These are phyloP conservation scores for Neocrepidodera transversa DNA, from an alignment of 2,888 invertebrate species.

Conservation along the genomic window DNA sequence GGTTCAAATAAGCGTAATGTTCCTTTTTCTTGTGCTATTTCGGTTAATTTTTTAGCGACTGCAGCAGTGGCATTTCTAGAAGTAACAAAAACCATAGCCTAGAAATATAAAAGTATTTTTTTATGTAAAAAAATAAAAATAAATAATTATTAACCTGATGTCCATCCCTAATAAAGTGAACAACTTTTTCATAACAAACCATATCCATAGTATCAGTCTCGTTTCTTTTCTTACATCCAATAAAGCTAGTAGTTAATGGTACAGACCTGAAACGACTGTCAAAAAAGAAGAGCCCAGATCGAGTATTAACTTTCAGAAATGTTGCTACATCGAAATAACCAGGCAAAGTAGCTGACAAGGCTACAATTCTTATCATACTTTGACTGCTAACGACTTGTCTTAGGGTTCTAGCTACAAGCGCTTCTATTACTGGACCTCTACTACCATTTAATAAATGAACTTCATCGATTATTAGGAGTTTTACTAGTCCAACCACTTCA, in stretches of 20 bases:
- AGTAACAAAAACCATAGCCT: constrained; percentile 96
- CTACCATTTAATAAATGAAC: constrained; percentile 97
- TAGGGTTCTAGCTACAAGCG: constrained; percentile 93
- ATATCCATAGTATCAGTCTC: constrained; percentile 82
- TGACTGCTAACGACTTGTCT: constrained; percentile 91
- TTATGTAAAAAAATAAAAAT: background rate
- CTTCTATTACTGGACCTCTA: constrained; percentile 96
- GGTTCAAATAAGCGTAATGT: constrained; percentile 75
- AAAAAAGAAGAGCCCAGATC: constrained; percentile 92
- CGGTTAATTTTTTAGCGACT: constrained; percentile 84
- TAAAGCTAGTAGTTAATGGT: constrained; percentile 89
- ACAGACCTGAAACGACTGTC: constrained; percentile 89
- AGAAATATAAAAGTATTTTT: constrained; percentile 18
- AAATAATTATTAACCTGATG: constrained; percentile 76
- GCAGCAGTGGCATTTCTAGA: constrained; percentile 94
- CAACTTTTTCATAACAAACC: constrained; percentile 91
- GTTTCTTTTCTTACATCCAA: constrained; percentile 61
- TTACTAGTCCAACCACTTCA: constrained; percentile 87
- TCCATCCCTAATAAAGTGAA: constrained; percentile 82
- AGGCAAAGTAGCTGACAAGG: constrained; percentile 95
- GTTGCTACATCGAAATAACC: constrained; percentile 96
- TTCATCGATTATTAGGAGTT: constrained; percentile 94
- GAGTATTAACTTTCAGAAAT: constrained; percentile 92
- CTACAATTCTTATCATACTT: constrained; percentile 96
- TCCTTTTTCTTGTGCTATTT: constrained; percentile 79